Conservation (phyloP, 2,888 invertebrate species). For the Plutella xylostella region DNA sequence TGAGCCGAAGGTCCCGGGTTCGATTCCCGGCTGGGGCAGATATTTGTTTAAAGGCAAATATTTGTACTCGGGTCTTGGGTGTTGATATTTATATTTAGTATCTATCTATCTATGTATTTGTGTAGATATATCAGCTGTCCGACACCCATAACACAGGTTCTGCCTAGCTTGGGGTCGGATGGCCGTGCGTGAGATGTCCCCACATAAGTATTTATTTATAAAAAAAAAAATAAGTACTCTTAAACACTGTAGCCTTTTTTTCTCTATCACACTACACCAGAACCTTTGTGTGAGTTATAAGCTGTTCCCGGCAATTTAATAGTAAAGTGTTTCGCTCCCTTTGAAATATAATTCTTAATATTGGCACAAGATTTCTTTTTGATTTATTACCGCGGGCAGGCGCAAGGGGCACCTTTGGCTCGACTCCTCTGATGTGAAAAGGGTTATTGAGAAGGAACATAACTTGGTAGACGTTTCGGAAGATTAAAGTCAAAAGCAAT, state of each 20-base stretch:
- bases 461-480: not conserved
- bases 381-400: conserved; percentile 16
- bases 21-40: too few species aligned
- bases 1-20: too few species aligned
- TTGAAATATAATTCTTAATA: conserved; percentile 16
- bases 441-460: not conserved
- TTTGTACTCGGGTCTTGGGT: too few species aligned
- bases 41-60: too few species aligned
- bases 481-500: not conserved
- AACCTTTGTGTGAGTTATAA: not conserved
- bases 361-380: conserved; percentile 19
- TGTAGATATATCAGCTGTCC: too few species aligned
- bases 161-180: too few species aligned
- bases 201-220: not conserved
- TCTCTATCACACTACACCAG: conserved; percentile 5
- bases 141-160: too few species aligned
- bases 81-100: too few species aligned
- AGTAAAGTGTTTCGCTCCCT: conserved; percentile 13
- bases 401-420: not conserved
- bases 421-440: not conserved
- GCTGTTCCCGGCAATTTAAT: conserved; percentile 2
- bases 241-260: not conserved
- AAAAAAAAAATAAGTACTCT: not conserved
- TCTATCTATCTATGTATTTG: too few species aligned
- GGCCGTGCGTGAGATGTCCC: too few species aligned